Evolutionary conservation across 2,797 vertebrate genomes (phyloP).

Genomic region (Eutrigla gurnardus): DNA sequence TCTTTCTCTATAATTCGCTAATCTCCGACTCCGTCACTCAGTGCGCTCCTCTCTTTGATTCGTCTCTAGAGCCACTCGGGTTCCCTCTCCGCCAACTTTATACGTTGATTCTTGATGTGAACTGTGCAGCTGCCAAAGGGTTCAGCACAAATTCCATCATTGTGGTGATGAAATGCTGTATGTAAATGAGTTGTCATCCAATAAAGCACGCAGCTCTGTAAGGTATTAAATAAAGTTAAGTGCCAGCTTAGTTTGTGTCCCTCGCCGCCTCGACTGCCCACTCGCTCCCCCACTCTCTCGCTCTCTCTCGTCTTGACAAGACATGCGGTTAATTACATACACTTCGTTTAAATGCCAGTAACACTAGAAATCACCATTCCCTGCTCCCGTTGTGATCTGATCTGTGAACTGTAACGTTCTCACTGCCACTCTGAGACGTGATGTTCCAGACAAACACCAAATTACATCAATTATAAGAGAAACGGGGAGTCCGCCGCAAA

Average conservation of each 20-base stretch:
- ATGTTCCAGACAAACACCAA: neutral
- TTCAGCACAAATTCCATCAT: constrained; percentile 17
- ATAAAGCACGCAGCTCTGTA: constrained; percentile 13
- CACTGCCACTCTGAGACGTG: neutral
- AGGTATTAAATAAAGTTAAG: constrained; percentile 27
- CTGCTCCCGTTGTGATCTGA: constrained; percentile 9
- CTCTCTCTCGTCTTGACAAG: constrained; percentile 30
- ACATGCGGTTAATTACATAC: constrained; percentile 46
- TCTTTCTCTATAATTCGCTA: constrained; percentile 44
- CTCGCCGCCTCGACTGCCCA: constrained; percentile 20
- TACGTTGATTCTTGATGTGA: neutral
- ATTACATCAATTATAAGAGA: no score
- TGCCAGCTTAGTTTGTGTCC: constrained; percentile 27
- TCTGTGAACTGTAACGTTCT: constrained; percentile 9
- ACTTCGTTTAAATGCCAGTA: constrained; percentile 56
- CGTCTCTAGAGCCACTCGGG: constrained; percentile 55
- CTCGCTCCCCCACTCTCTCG: neutral
- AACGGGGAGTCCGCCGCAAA: no score
- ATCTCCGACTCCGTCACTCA: constrained; percentile 50
- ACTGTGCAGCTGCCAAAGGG: neutral
- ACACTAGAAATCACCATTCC: constrained; percentile 10
- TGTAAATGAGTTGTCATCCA: constrained; percentile 15
- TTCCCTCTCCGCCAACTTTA: constrained; percentile 20
- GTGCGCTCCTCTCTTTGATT: constrained; percentile 48
- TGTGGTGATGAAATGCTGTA: constrained; percentile 16